Base-by-base conservation (phyloP, 2,113 vertebrate genomes). In the Etheostoma spectabile region DNA sequence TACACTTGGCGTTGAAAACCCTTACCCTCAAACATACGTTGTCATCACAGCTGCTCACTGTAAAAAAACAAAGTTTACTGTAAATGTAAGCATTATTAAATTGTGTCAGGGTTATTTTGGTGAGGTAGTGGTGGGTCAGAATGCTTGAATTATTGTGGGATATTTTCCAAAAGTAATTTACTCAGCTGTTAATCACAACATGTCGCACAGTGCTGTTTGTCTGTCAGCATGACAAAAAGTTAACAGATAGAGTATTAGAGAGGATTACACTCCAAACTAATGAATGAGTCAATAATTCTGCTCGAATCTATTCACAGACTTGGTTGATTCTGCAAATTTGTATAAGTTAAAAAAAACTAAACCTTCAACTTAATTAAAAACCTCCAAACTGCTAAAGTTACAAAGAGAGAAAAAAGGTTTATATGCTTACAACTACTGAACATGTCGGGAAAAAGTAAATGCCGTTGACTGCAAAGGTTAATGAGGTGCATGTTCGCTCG, bases 381-480 rank as follows among this genome's bases (percentile, higher is more conserved):
- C 19, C 38, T 15, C 12, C 15, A 16, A 71, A 42, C 27, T 63
- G 15, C 49, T n/a, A 18, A 55, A 56, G 33, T 6, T 61, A n/a
- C 8, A 68, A 66, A 81, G 33, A 35, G 6, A 52, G 18, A 77
- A 61, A 27, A 27, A 71, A 11, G 30, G 8, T 55, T 77, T 46
- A 63, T 80, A 82, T 82, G 51, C 49, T 70, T 67, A 49, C 21
- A 86, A 80, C 52, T 63, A 77, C 49, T 21, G 48, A 72, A 66
- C 22, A 63, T 67, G 42, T 62, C 35, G 42, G 33, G 66, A 27
- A 38, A 70, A 81, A 71, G 69, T 82, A 76, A 81, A 66, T 72
- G 62, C 33, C 1, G 12, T 77, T 72, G 78, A 75, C 88, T 90
- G 51, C 76, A 94, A 93, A 95, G 93, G 92, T 93, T 93, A 95